Evolutionary conservation across 2,888 invertebrate species (phyloP), one percentile per base, ranked within the genome.

Genomic region (Rhodophaea formosa): DNA sequence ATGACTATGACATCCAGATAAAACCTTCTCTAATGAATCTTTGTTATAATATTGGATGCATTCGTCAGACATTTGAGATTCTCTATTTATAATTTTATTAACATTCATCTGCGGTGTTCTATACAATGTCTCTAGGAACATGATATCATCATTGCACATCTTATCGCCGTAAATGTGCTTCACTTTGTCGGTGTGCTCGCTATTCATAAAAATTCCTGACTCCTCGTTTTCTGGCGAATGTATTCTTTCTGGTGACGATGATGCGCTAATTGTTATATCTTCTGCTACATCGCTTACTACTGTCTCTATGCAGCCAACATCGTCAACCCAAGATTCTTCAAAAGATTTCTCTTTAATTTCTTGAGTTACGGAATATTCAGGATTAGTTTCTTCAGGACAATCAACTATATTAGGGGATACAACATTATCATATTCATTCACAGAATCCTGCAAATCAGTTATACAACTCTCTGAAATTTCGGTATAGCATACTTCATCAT

Each of bases 251-350:
- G 82, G 80, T 39, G 82, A 81, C 17, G 71, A 66, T 42, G 75
- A 71, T 8, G 69, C 71, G 67, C 79, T 79, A 53, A 83, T 80
- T 60, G 77, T 75, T 58, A 84, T 76, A 62, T 88, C 82, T 73
- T 87, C 88, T 35, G 79, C 82, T 43, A 88, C 74, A 57, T 91
- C 91, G 63, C 82, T 87, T 29, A 87, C 82, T 59, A 92, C 84
- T 23, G 90, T 91, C 74, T 92, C 91, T 44, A 88, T 78, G 69
- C 88, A 90, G 42, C 80, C 90, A 14, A 91, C 80, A 64, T 90
- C 86, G 57, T 89, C 87, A 39, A 91, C 82, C 92, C 92, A 92
- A 32, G 85, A 67, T 57, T 82, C 81, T 63, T 77, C 80, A 42
- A 73, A 59, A 3, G 70, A 53, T 64, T 79, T 80, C 60, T 79